Evolutionary conservation across 2,797 vertebrate genomes (phyloP).

Genomic region (Gallinago nigripennis): DNA sequence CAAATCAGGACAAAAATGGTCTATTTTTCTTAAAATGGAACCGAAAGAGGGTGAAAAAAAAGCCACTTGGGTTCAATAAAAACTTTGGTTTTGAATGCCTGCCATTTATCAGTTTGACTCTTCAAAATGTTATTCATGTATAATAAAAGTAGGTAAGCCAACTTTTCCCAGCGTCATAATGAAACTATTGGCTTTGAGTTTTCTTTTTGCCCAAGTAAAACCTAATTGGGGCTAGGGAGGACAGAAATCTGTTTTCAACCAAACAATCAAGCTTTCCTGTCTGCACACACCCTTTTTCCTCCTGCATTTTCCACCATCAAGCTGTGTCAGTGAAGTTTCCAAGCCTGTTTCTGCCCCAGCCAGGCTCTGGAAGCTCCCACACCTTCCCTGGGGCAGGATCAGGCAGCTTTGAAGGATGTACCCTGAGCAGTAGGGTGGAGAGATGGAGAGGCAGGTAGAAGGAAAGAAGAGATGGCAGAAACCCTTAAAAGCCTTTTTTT

Average conservation of each 20-base stretch:
- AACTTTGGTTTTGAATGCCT: slow-evolving; percentile 40
- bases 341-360: background rate
- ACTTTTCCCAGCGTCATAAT: background rate
- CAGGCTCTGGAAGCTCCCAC: background rate
- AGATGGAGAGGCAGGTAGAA: background rate
- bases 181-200: background rate
- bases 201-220: background rate
- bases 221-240: background rate
- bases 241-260: background rate
- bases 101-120: slow-evolving; percentile 38
- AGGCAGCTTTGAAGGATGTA: background rate
- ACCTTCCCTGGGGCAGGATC: background rate
- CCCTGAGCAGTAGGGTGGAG: background rate
- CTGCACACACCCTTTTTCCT: background rate
- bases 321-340: background rate
- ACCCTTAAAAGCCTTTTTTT: background rate
- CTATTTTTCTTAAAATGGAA: slow-evolving; percentile 65
- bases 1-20: slow-evolving; percentile 64
- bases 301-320: background rate
- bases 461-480: background rate
- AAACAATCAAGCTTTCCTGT: background rate
- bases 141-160: background rate
- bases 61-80: slow-evolving; percentile 34
- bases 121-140: slow-evolving; percentile 7
- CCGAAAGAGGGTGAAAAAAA: slow-evolving; percentile 9